Percentiles rank a stretch among this genome's conserved stretches.
Conservation (phyloP, 2,888 invertebrate species). For the Folsomia manolachei region DNA sequence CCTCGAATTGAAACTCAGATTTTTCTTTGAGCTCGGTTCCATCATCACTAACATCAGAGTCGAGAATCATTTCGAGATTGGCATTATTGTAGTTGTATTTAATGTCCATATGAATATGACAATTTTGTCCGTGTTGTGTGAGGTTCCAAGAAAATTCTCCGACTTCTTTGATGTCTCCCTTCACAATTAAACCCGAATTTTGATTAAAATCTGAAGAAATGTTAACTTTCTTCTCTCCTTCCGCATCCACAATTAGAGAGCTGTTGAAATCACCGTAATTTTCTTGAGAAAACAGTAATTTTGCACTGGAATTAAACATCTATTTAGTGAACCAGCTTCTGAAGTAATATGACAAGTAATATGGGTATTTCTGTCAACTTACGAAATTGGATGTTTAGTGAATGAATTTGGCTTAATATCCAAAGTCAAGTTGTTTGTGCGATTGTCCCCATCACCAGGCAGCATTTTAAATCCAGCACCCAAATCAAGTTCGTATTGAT, state of each 20-base stretch:
- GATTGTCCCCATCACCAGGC: background rate
- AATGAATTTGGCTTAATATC: background rate
- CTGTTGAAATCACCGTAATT: background rate
- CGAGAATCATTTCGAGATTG: background rate
- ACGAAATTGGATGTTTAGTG: too few species aligned
- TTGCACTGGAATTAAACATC: too few species aligned
- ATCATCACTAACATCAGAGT: background rate
- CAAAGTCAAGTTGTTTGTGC: background rate
- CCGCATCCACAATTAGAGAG: background rate
- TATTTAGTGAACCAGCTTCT: too few species aligned
- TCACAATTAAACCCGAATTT: background rate
- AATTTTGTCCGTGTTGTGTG: background rate
- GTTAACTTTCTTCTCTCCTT: background rate
- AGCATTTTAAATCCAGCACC: background rate
- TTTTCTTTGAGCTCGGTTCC: background rate
- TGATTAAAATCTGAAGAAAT: background rate
- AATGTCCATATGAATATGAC: background rate
- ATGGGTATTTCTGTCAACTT: too few species aligned
- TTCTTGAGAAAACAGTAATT: too few species aligned
- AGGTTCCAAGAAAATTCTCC: background rate
- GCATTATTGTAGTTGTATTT: background rate
- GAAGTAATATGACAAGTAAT: too few species aligned
- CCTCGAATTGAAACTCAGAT: background rate
- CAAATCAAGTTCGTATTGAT: background rate
- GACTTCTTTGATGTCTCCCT: background rate